Percentiles rank a stretch among this genome's conserved stretches.
Conservation (phyloP, 2,888 invertebrate genomes). For the Lacanobia wlatinum region DNA sequence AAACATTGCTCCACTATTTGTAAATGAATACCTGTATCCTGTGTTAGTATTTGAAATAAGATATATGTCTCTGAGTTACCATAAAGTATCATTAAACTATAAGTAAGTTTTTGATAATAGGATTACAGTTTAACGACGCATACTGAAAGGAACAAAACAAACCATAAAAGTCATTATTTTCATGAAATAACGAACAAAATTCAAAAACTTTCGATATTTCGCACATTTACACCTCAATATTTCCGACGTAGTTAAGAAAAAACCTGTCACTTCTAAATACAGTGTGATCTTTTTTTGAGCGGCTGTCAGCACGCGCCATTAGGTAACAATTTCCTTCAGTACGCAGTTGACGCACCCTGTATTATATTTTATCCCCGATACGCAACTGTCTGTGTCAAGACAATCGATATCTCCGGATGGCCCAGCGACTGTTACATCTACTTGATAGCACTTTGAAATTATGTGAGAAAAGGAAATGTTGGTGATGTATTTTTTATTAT, state of each 20-base stretch:
- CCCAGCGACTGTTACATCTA: not conserved
- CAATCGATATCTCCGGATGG: conserved; percentile 27
- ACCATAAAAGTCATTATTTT: not conserved
- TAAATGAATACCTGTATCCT: not conserved
- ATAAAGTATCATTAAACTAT: not conserved
- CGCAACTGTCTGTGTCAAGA: conserved; percentile 23
- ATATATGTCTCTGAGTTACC: not conserved
- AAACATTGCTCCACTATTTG: not conserved
- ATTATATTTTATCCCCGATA: conserved; percentile 46
- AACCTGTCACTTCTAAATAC: conserved; percentile 9
- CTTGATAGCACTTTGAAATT: not conserved
- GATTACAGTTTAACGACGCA: not conserved
- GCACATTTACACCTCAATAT: not conserved
- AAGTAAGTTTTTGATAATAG: not conserved
- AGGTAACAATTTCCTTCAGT: conserved; percentile 40
- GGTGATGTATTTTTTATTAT: not conserved
- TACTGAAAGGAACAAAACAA: not conserved
- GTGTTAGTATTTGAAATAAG: not conserved
- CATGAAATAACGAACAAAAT: not conserved
- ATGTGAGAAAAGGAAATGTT: not conserved
- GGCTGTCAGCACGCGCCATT: conserved; percentile 48
- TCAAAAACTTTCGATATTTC: not conserved
- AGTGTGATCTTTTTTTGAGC: conserved; percentile 18
- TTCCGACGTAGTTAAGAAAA: not conserved
- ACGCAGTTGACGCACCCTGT: conserved; percentile 30